Percentiles rank a stretch among this genome's conserved stretches.
Conservation (phyloP, 2,113 vertebrate genomes). For the Grammomys surdaster region DNA sequence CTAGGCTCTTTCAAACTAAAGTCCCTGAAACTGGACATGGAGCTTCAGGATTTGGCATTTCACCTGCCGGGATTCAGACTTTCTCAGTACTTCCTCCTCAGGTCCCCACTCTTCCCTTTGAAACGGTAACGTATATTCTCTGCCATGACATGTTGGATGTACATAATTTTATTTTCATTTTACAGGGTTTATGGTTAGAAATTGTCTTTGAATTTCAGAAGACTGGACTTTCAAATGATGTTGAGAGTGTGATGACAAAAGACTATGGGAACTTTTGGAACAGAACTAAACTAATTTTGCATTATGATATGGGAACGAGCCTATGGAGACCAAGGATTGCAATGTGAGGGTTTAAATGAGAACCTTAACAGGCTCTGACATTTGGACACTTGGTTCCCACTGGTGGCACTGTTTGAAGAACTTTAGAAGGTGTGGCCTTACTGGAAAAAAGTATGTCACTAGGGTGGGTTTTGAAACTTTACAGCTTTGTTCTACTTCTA, state of each 20-base stretch:
- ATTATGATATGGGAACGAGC: background rate
- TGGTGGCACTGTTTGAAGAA: background rate
- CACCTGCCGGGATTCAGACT: background rate
- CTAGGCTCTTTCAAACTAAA: background rate
- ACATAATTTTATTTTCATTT: background rate
- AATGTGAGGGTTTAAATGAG: background rate
- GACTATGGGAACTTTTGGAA: background rate
- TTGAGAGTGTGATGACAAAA: background rate
- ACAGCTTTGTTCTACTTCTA: background rate
- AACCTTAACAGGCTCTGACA: background rate
- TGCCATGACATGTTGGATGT: background rate
- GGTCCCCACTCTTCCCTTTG: background rate
- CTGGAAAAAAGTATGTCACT: background rate
- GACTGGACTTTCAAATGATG: background rate
- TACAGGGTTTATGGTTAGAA: background rate
- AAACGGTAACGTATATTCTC: background rate
- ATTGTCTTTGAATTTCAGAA: background rate
- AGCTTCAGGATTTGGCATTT: background rate
- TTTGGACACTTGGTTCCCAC: background rate
- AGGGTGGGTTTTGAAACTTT: background rate
- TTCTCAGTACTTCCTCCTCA: background rate
- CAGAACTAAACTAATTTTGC: background rate
- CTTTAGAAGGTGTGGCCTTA: background rate
- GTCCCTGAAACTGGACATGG: background rate
- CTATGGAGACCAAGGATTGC: background rate